Base-by-base conservation (phyloP, 2,797 vertebrate species). In the Chlorospingus flavigularis region DNA sequence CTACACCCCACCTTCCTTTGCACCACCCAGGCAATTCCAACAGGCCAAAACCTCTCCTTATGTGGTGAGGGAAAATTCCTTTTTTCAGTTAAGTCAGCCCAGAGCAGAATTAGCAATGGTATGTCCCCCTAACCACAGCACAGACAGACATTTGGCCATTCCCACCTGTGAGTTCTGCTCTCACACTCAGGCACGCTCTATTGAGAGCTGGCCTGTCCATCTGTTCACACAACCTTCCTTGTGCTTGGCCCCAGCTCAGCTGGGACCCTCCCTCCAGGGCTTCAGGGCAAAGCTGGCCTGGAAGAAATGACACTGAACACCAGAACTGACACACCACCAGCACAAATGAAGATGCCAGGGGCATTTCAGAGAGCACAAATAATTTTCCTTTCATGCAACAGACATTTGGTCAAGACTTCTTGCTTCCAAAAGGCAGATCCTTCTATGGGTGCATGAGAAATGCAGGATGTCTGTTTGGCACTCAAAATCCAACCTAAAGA, bases 101-200 rank as follows among this genome's bases (percentile, higher is more conserved):
- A 89, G 70, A 92, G 94, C 85, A 95, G 91, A 96, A 95, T 95
- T 95, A 96, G 94, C 87, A 94, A 94, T 95, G 96, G 94, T 94
- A 96, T 95, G 89, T 91, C 95, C 94, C 95, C 94, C 75, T 94
- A 82, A 96, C 94, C 96, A 90, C 94, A 95, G 93, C 1, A 95
- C 92, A 95, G 95, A 90, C 94, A 95, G 95, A 88, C 94, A 63
- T 93, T 92, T 92, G 94, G 93, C 95, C 94, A 81, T 96, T 96
- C 94, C 96, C 96, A 96, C 96, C 95, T 96, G 94, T 68, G 95
- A 95, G 93, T 7, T 85, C 93, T 92, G 88, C 94, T 94, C 92
- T 94, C 88, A 39, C 92, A 33, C 90, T 94, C 87, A 66, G 50
- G 68, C 88, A 72, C 1, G 60, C 43, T 83, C 86, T 63, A 2